Base-by-base conservation (phyloP, 2,888 invertebrate species). In the Pheosia tremula region DNA sequence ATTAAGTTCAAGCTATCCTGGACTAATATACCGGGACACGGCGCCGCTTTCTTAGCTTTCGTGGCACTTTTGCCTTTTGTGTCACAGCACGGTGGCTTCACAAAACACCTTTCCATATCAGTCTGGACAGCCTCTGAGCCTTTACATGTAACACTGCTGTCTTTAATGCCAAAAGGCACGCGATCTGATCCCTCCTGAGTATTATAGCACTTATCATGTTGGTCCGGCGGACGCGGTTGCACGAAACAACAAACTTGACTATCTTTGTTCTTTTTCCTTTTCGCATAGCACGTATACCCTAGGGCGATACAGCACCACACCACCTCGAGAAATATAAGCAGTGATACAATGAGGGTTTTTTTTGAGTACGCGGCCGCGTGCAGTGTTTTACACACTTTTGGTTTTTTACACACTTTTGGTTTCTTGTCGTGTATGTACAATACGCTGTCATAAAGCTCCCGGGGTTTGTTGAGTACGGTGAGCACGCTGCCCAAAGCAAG, bases 401-500 rank as follows among this genome's bases (percentile, higher is more conserved):
- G 55, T 5, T 72, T 72, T 45, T 58, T 62, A 0, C 66, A 65
- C 59, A 52, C 41, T 56, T 62, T 74, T 38, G 38, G 55, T 53
- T 61, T 56, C 52, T 41, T 24, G 56, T 13, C 69, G 11, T 67
- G 73, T 56, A 63, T 37, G 37, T 61, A 60, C 9, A 60, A 24
- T 52, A 63, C 59, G 6, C 59, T 52, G 37, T 70, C 68, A 9
- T 57, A 59, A 0, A 66, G 57, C n/a, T 65, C 64, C 47, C 69
- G 75, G 4, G 83, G 76, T 54, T 65, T 77, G 60, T 87, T 85
- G 3, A 85, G 60, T 56, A 89, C 69, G 11, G 88, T 80, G 3
- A 94, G 78, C 3, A 95, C 86, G 61, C 90, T 89, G 4, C 92
- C 92, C 36, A 95, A 88, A 7, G 90, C 95, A 6, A 95, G 86